Percentiles rank a stretch among this genome's conserved stretches.
phyloP scores from a whole-genome alignment of 2,888 invertebrate species.

The Hetaerina titia region DNA sequence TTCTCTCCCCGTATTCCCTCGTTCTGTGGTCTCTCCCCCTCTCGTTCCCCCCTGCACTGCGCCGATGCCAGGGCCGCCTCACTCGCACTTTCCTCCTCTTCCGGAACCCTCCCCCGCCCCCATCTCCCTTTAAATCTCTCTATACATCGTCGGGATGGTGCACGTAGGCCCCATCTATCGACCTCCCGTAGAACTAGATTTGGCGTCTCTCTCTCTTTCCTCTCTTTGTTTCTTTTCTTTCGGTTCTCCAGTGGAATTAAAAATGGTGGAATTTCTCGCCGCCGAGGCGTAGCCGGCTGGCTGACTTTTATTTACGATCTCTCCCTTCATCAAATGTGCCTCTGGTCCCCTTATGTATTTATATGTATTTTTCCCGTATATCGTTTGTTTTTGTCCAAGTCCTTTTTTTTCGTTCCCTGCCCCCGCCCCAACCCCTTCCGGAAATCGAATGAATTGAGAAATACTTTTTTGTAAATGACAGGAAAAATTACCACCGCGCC shows the following conservation, averaged over 20 bases:
- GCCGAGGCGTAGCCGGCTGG: not conserved
- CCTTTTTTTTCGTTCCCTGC: not conserved
- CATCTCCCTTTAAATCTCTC: not conserved
- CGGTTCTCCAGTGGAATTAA: not conserved
- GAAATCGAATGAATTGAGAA: not conserved
- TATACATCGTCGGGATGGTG: not conserved
- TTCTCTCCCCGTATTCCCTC: conserved; percentile 62
- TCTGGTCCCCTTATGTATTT: not conserved
- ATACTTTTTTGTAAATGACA: not conserved
- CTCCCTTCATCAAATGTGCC: not conserved
- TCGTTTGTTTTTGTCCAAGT: not conserved
- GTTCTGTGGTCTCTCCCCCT: conserved; percentile 68
- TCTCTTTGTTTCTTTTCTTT: not conserved
- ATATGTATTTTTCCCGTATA: not conserved
- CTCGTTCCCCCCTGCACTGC: conserved; percentile 27
- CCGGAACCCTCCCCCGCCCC: not conserved
- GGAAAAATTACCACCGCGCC: not conserved
- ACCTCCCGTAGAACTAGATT: conserved; percentile 46
- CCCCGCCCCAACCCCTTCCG: not conserved
- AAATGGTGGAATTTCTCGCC: not conserved
- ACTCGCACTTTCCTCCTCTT: not conserved
- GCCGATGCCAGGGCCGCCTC: not conserved
- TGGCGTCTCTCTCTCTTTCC: not conserved
- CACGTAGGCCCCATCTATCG: not conserved
- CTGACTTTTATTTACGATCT: not conserved